Evolutionary conservation across 2,888 invertebrate genomes (phyloP).

Genomic region (Frankliniella fusca): DNA sequence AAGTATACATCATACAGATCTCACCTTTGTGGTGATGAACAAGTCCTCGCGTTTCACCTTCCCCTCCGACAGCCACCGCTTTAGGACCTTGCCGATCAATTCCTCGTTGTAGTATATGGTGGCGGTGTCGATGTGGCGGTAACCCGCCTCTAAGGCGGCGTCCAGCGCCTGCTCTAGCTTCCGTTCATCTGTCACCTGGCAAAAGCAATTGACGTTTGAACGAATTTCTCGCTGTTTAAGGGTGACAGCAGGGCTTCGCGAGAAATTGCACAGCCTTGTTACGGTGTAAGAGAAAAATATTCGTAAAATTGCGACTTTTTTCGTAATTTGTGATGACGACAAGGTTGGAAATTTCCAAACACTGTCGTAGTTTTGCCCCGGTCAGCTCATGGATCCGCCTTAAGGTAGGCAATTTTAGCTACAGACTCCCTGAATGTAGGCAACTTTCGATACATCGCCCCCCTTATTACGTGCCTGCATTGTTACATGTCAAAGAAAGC

Average conservation of each 20-base stretch:
- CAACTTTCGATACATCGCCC: too few relatives aligned
- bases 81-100: slow-evolving; percentile 67
- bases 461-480: too few relatives aligned
- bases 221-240: not conserved
- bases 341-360: not conserved
- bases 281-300: not conserved
- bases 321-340: too few relatives aligned
- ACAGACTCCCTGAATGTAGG: too few relatives aligned
- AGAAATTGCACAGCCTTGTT: not conserved
- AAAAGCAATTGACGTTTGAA: too few relatives aligned
- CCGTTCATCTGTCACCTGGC: too few relatives aligned
- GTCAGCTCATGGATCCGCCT: too few relatives aligned
- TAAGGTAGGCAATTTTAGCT: too few relatives aligned
- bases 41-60: slow-evolving; percentile 69
- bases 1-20: not conserved
- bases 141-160: slow-evolving; percentile 68
- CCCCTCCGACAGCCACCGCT: slow-evolving; percentile 64
- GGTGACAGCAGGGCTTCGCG: not conserved
- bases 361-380: not conserved
- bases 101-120: slow-evolving; percentile 72
- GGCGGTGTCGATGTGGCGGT: slow-evolving; percentile 79
- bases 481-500: too few relatives aligned
- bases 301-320: too few relatives aligned
- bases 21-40: slow-evolving; percentile 76
- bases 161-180: slow-evolving; percentile 56